Base-by-base conservation (phyloP, 1,140 invertebrate species). In the Tachypleus tridentatus region DNA sequence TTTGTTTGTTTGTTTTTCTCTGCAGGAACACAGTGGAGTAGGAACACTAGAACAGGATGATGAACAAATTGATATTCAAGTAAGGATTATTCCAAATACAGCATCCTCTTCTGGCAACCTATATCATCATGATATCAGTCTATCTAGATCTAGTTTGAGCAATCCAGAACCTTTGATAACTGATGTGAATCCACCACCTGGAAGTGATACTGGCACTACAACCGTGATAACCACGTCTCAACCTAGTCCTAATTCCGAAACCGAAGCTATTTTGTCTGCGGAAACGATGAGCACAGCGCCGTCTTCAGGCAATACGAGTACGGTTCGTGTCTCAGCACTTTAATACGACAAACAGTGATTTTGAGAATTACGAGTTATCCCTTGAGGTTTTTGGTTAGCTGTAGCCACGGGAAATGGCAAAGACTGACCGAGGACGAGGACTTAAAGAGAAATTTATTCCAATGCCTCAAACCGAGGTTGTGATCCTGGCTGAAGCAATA, bases 11-110 rank as follows among this genome's bases (percentile, higher is more conserved):
- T 29, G 29, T 29, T 29, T 29, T 29, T 2, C 29, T 29, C 29
- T 29, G 67, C 74, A 78, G 74, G 74, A 76, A 57, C 74, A 75
- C 69, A 73, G 69, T 64, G 71, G 70, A 59, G 72, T 66, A 52
- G 74, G 10, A 57, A 29, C 56, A 9, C 49, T 48, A 4, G 59
- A 11, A 48, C 59, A 60, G 59, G 59, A 60, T 5, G 59, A 60
- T 29, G 59, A 60, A 10, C 11, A 29, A 48, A 60, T 29, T 10
- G 59, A 60, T 48, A 60, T 60, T 52, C 59, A 60, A 52, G 59
- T 60, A 11, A n/a, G 59, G 29, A 29, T 29, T 10, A 29, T 57
- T 5, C 56, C 56, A 3, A 57, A 57, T 57, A 57, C 10, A 57
- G 56, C 56, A 3, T 29, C 56, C 47, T 29, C n/a, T 11, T 11